Conservation (phyloP, 2,113 vertebrate species). For the Philantomba maxwellii region DNA sequence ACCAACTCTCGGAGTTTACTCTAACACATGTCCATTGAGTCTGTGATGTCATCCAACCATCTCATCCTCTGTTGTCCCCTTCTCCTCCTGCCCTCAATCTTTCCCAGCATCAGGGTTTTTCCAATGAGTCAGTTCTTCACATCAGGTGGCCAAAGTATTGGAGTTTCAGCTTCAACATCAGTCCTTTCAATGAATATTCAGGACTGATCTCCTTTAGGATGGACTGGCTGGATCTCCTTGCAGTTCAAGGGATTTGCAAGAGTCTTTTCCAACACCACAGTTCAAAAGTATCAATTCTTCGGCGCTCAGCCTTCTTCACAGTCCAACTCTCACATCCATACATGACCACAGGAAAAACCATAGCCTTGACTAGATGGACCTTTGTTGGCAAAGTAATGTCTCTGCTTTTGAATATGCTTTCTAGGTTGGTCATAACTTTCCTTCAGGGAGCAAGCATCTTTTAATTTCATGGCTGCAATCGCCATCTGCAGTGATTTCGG, state of each 20-base stretch:
- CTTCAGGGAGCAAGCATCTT: neutral
- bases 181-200: neutral
- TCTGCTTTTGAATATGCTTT: neutral
- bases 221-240: neutral
- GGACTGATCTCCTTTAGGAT: neutral
- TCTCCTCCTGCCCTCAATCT: neutral
- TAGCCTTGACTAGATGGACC: neutral
- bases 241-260: neutral
- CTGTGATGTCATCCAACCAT: neutral
- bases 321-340: neutral
- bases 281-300: neutral
- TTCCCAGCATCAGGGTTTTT: neutral
- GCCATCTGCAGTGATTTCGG: neutral
- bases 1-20: neutral
- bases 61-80: neutral
- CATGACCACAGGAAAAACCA: neutral
- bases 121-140: neutral
- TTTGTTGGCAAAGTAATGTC: neutral
- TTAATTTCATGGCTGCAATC: neutral
- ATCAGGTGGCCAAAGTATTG: neutral
- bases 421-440: neutral
- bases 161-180: neutral
- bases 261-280: neutral
- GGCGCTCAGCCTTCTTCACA: neutral
- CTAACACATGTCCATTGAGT: neutral